These are phyloP conservation scores for Zosterops hypoxanthus DNA, from an alignment of 2,113 vertebrate genomes.

Conservation along the genomic window DNA sequence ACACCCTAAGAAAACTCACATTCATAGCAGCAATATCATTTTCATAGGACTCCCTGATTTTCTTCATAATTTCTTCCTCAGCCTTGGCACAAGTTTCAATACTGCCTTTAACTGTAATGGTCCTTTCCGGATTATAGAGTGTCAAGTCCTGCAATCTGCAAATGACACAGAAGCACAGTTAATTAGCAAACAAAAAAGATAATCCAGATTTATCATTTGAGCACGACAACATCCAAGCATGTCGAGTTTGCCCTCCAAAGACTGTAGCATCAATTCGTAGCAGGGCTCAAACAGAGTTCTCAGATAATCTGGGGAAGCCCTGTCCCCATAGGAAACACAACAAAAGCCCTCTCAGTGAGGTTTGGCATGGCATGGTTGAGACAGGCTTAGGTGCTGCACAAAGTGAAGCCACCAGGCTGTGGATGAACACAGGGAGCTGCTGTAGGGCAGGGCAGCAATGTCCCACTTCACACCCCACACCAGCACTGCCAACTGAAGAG, in stretches of 20 bases:
- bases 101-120: constrained; percentile 92
- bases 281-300: not conserved
- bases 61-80: constrained; percentile 98
- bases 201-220: not conserved
- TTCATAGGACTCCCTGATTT: constrained; percentile 95
- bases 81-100: constrained; percentile 90
- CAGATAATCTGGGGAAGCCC: not conserved
- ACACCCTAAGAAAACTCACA: constrained; percentile 76
- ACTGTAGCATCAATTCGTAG: not conserved
- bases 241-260: not conserved
- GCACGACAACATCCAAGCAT: not conserved
- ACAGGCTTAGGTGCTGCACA: no score
- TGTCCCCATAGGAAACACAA: not conserved
- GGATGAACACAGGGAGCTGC: not conserved
- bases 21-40: constrained; percentile 98
- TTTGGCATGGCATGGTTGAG: not conserved
- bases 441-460: accelerated
- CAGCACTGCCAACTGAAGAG: not conserved
- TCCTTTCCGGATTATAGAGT: constrained; percentile 94
- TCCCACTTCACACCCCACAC: not conserved
- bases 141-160: constrained; percentile 94
- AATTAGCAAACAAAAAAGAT: not conserved
- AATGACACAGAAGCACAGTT: constrained; percentile 4
- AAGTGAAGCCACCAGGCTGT: accelerated
- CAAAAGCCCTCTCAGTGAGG: accelerated